Conservation (phyloP, 2,113 vertebrate genomes). For the Athene cunicularia region DNA sequence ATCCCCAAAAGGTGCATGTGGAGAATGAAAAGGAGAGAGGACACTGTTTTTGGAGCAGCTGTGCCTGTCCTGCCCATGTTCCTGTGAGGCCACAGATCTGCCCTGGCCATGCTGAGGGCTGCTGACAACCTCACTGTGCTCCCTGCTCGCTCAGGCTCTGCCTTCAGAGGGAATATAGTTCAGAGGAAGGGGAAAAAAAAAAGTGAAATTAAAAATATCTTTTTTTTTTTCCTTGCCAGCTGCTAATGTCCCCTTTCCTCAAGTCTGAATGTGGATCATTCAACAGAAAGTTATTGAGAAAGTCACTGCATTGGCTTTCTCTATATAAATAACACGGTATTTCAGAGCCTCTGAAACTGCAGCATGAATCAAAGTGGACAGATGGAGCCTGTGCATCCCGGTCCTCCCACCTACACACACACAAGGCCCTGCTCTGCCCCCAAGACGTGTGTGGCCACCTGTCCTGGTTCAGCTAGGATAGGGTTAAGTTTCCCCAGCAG, state of each 20-base stretch:
- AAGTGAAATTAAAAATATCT: neutral
- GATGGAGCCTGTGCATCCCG: neutral
- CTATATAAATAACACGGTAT: neutral
- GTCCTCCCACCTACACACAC: fast-evolving
- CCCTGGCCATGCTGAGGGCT: neutral
- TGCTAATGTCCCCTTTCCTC: neutral
- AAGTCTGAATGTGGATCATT: neutral
- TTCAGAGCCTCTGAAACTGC: neutral
- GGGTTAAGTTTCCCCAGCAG: too few relatives aligned
- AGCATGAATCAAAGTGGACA: neutral
- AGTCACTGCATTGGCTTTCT: neutral
- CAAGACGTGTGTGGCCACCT: neutral
- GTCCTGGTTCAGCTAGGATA: too few relatives aligned
- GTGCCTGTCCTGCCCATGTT: neutral
- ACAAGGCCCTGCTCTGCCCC: neutral
- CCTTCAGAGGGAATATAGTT: neutral
- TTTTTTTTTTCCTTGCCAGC: neutral
- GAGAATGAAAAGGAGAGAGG: neutral
- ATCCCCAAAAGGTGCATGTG: neutral
- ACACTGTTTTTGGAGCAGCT: neutral
- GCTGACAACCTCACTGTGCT: neutral
- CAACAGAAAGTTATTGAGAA: neutral
- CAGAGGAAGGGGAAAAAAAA: neutral
- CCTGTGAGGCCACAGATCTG: neutral
- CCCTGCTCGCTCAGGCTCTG: neutral